Evolutionary conservation across 2,113 vertebrate species (phyloP).

Genomic region (Takifugu bimaculatus): DNA sequence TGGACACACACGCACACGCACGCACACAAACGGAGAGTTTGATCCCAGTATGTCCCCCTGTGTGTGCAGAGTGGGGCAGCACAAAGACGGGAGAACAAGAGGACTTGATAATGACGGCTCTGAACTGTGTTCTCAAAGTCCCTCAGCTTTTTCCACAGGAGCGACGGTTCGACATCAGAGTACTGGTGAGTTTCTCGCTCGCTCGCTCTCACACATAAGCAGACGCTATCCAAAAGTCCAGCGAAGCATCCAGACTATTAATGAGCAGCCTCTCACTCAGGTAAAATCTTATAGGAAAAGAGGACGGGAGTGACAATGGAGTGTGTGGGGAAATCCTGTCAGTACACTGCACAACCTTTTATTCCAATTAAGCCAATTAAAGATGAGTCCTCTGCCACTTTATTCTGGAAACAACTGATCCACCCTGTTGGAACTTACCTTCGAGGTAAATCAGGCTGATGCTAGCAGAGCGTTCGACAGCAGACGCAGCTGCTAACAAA

Average conservation of each 20-base stretch:
- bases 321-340: too few relatives aligned
- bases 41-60: not conserved
- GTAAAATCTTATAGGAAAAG: too few relatives aligned
- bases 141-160: conserved; percentile 95
- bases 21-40: not conserved
- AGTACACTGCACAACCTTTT: too few relatives aligned
- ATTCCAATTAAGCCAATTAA: too few relatives aligned
- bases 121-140: conserved; percentile 95
- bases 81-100: conserved; percentile 97
- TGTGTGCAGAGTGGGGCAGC: conserved; percentile 90
- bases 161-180: conserved; percentile 95
- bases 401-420: too few relatives aligned
- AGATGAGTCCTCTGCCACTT: too few relatives aligned
- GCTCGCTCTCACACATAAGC: not conserved
- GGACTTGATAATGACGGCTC: conserved; percentile 85
- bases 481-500: too few relatives aligned
- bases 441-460: too few relatives aligned
- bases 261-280: too few relatives aligned
- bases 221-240: not conserved
- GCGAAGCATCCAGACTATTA: not conserved
- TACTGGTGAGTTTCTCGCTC: conserved; percentile 81
- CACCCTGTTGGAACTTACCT: too few relatives aligned
- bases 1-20: not conserved
- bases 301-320: too few relatives aligned
- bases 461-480: too few relatives aligned